phyloP scores from a whole-genome alignment of 2,888 invertebrate species.

The Blastobasis adustella region DNA sequence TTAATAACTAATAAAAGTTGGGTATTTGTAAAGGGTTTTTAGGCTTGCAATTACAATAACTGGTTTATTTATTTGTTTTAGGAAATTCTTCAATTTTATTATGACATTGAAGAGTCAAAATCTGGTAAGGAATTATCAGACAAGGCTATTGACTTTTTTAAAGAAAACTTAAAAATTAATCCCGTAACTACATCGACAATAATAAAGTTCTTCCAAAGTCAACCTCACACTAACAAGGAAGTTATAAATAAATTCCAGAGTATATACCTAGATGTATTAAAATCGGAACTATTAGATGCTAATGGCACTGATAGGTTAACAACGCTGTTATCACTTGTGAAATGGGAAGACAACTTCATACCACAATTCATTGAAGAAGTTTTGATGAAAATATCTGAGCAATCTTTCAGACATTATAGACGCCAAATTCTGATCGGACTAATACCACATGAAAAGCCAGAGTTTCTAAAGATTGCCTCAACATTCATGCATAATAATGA shows the following conservation, averaged over 20 bases:
- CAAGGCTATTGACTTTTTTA: slow-evolving; percentile 50
- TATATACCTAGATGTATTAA: slow-evolving; percentile 48
- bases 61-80: slow-evolving; percentile 20
- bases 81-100: slow-evolving; percentile 52
- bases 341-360: slow-evolving; percentile 45
- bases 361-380: slow-evolving; percentile 42
- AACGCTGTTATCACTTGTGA: slow-evolving; percentile 47
- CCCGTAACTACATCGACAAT: slow-evolving; percentile 55
- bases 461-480: slow-evolving; percentile 42
- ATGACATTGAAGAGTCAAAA: slow-evolving; percentile 44
- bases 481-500: slow-evolving; percentile 57
- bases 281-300: slow-evolving; percentile 42
- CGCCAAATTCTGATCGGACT: slow-evolving; percentile 63
- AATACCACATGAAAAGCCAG: slow-evolving; percentile 50
- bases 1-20: too few species aligned
- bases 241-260: slow-evolving; percentile 38
- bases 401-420: slow-evolving; percentile 49
- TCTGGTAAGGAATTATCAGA: slow-evolving; percentile 38
- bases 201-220: slow-evolving; percentile 40
- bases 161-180: slow-evolving; percentile 53
- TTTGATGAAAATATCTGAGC: slow-evolving; percentile 46
- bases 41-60: too few species aligned
- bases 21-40: too few species aligned
- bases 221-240: slow-evolving; percentile 30
- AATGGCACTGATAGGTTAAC: slow-evolving; percentile 49